Evolutionary conservation across 2,888 invertebrate genomes (phyloP).

Genomic region (Sthenelais limicola): DNA sequence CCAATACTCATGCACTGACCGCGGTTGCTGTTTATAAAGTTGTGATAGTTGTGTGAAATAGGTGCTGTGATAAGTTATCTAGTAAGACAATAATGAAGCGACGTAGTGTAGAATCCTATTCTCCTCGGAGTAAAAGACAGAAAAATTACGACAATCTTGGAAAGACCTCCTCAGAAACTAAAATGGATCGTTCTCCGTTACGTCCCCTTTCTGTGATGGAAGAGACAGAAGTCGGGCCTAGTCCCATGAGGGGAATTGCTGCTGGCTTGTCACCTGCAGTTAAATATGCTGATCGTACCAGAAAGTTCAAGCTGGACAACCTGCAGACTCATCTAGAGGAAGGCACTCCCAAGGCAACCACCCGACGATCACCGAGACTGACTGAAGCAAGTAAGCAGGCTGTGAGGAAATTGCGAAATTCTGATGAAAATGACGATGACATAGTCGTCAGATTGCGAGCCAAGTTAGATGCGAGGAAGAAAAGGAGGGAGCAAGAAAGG

Average conservation of each 20-base stretch:
- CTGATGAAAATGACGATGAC: neutral
- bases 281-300: conserved; percentile 16
- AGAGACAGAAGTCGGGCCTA: neutral
- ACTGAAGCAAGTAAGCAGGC: no score
- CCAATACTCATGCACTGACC: no score
- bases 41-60: no score
- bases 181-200: no score
- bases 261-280: conserved; percentile 26
- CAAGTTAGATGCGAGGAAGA: conserved; percentile 5
- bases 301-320: conserved; percentile 12
- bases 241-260: conserved; percentile 5
- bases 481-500: neutral
- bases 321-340: conserved; percentile 1
- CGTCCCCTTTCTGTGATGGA: no score
- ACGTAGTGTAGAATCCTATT: conserved; percentile 25
- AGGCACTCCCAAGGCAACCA: no score
- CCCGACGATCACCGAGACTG: no score
- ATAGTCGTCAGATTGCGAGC: conserved; percentile 9
- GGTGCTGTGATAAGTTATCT: no score
- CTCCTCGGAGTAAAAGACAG: conserved; percentile 16
- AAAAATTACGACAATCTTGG: no score
- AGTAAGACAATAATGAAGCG: conserved; percentile 28
- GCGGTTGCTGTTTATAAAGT: no score
- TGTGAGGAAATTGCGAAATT: neutral
- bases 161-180: no score